A percentile compares a stretch with the other conserved stretches of the same genome.
phyloP scores from a whole-genome alignment of 2,797 vertebrate genomes.

The Huso huso region DNA sequence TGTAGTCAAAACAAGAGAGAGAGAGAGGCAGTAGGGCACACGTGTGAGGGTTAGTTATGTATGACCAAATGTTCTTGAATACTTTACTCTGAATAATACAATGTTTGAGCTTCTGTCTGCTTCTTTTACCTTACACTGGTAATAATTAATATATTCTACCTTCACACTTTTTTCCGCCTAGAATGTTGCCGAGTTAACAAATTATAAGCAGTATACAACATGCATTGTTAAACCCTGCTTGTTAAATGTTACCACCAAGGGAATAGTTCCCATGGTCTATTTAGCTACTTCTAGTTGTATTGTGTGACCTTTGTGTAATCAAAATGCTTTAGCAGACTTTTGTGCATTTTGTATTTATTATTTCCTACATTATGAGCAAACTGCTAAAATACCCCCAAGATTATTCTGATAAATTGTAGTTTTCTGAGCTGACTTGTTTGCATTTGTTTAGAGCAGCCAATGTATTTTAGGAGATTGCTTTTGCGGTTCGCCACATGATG shows the following conservation, averaged over 20 bases:
- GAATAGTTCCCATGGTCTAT: conserved; percentile 11
- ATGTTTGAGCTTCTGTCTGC: too few species aligned
- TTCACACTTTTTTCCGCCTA: too few species aligned
- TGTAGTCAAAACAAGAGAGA: too few species aligned
- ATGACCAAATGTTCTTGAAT: too few species aligned
- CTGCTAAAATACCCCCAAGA: conserved; percentile 19
- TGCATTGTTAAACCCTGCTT: not conserved
- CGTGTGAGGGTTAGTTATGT: too few species aligned
- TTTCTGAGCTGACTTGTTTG: conserved; percentile 25
- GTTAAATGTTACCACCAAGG: not conserved
- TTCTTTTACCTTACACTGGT: too few species aligned
- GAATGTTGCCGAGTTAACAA: too few species aligned
- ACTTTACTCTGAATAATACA: too few species aligned
- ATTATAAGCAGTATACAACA: too few species aligned
- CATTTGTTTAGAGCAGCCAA: not conserved
- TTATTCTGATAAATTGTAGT: conserved; percentile 28
- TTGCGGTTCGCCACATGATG: not conserved
- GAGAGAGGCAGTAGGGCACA: too few species aligned
- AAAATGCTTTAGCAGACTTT: conserved; percentile 17
- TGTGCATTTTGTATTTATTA: conserved; percentile 23
- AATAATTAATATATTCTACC: too few species aligned
- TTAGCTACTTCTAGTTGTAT: not conserved
- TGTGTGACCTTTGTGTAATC: conserved; percentile 10
- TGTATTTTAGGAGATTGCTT: not conserved
- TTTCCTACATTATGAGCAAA: conserved; percentile 25